A percentile compares a stretch with the other conserved stretches of the same genome.
Conservation (phyloP, 2,888 invertebrate genomes). For the Molorchus minor region DNA sequence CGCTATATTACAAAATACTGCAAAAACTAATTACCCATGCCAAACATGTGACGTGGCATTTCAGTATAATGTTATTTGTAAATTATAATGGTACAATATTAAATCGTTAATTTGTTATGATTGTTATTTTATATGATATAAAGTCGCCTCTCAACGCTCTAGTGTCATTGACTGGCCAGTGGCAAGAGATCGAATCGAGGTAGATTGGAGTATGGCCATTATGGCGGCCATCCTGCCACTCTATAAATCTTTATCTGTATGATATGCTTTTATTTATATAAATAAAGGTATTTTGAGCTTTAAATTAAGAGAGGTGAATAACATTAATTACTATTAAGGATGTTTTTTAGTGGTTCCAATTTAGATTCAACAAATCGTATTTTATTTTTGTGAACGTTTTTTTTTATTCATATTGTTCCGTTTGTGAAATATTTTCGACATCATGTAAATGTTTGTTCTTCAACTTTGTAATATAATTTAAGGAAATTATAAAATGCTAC, state of each 20-base stretch:
- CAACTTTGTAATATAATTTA: conserved; percentile 61
- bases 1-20: conserved; percentile 39
- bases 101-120: conserved; percentile 63
- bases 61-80: conserved; percentile 63
- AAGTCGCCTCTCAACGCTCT: conserved; percentile 43
- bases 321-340: conserved; percentile 55
- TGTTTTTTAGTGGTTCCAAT: conserved; percentile 58
- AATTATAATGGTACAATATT: conserved; percentile 61
- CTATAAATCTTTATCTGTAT: conserved; percentile 57
- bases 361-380: conserved; percentile 54
- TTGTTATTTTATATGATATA: conserved; percentile 61
- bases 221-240: conserved; percentile 50
- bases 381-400: conserved; percentile 60
- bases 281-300: conserved; percentile 61
- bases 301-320: conserved; percentile 61
- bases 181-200: conserved; percentile 55
- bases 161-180: conserved; percentile 46
- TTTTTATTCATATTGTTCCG: conserved; percentile 56
- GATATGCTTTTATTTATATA: conserved; percentile 60
- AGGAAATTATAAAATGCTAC: conserved; percentile 61
- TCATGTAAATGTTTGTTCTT: conserved; percentile 59
- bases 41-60: conserved; percentile 57
- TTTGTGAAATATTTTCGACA: conserved; percentile 51
- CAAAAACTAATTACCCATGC: conserved; percentile 50
- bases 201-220: conserved; percentile 59